Evolutionary conservation across 2,797 vertebrate genomes (phyloP).

Genomic region (Anniella stebbinsi): DNA sequence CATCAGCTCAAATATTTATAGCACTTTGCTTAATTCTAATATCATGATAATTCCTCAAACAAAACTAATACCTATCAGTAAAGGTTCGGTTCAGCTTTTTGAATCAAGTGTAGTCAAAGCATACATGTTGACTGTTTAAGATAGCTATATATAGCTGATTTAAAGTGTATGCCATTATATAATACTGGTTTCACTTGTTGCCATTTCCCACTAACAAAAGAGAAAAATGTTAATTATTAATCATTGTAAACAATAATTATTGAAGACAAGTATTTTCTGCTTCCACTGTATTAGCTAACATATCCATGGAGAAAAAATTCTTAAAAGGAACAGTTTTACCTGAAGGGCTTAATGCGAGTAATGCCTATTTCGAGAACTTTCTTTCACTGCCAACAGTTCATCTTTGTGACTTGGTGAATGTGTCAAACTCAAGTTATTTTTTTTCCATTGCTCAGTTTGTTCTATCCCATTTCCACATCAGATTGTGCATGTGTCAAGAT

Average conservation of each 20-base stretch:
- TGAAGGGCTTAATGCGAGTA: background rate
- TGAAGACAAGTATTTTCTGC: background rate
- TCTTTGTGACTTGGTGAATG: background rate
- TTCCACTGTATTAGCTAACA: background rate
- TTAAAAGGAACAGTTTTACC: background rate
- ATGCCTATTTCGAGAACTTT: background rate
- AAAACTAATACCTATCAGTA: background rate
- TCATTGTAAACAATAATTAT: background rate
- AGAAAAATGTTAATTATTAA: background rate
- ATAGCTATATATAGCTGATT: background rate
- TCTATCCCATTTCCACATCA: no score
- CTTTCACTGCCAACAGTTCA: background rate
- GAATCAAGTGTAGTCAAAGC: background rate
- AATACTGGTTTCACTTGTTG: background rate
- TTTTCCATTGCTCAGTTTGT: background rate
- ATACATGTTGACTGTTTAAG: background rate
- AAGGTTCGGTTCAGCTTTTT: background rate
- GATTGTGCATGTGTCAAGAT: no score
- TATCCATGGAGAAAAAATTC: background rate
- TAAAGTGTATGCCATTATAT: background rate
- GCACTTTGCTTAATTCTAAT: background rate
- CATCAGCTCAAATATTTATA: background rate
- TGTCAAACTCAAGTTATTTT: background rate
- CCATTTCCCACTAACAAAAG: background rate
- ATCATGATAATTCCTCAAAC: background rate